These are phyloP conservation scores for Wiebesia pumilae DNA, from an alignment of 1,140 invertebrate species.

Conservation along the genomic window DNA sequence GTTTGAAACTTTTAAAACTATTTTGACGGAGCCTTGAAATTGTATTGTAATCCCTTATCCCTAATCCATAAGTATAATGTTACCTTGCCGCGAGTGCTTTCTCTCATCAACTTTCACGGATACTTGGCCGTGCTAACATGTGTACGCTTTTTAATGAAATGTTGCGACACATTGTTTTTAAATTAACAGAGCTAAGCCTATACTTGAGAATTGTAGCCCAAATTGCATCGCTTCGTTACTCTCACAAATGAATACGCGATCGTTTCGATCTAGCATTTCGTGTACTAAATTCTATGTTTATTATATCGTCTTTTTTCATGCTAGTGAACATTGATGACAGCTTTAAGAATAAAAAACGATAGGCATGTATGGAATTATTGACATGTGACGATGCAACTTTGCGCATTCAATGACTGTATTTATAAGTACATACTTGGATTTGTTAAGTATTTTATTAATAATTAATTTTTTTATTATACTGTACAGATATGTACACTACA, in stretches of 20 bases:
- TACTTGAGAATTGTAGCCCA: neutral
- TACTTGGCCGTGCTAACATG: constrained; percentile 21
- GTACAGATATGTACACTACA: neutral
- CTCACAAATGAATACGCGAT: constrained; percentile 12
- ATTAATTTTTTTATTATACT: neutral
- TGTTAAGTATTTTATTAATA: neutral
- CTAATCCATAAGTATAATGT: neutral
- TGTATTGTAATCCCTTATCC: neutral
- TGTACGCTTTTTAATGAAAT: constrained; percentile 37
- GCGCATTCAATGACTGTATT: neutral
- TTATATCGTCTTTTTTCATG: constrained; percentile 30
- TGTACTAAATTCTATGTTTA: constrained; percentile 4
- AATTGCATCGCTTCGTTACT: constrained; percentile 39
- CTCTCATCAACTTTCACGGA: constrained; percentile 22
- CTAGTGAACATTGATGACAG: constrained; percentile 28
- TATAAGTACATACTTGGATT: neutral
- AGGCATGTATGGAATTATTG: neutral
- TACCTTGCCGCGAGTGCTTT: neutral
- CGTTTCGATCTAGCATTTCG: neutral
- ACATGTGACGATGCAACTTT: neutral
- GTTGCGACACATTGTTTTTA: constrained; percentile 28
- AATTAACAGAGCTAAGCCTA: constrained; percentile 25
- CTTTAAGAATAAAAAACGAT: constrained; percentile 3
- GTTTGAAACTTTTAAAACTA: too few relatives aligned
- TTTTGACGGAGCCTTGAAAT: too few relatives aligned